These are phyloP conservation scores for Aphidius colemani DNA, from an alignment of 2,888 invertebrate species.

Conservation along the genomic window DNA sequence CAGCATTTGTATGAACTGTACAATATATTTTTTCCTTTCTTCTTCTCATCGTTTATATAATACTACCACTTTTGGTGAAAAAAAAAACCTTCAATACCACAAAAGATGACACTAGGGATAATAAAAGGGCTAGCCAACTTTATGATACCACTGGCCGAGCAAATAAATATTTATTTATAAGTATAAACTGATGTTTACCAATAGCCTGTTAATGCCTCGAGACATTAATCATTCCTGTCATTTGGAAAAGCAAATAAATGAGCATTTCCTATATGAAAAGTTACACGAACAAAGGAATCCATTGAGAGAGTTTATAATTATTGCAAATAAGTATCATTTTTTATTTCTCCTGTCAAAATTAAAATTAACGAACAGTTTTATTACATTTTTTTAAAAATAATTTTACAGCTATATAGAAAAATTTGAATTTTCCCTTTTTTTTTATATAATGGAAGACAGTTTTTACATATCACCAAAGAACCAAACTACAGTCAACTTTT, in stretches of 20 bases:
- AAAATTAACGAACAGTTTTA: too few relatives aligned
- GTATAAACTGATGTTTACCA: slow-evolving; percentile 52
- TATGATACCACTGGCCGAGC: not conserved
- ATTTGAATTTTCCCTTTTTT: too few relatives aligned
- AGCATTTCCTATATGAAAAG: slow-evolving; percentile 34
- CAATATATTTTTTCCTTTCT: not conserved
- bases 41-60: not conserved
- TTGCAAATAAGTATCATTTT: too few relatives aligned
- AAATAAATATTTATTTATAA: slow-evolving; percentile 19
- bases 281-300: slow-evolving; percentile 49
- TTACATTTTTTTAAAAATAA: too few relatives aligned
- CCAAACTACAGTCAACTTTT: slow-evolving; percentile 35
- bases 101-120: slow-evolving; percentile 15
- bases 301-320: too few relatives aligned
- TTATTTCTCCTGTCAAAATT: too few relatives aligned
- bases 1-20: too few relatives aligned
- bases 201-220: slow-evolving; percentile 62
- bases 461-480: not conserved
- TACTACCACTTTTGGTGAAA: too few relatives aligned
- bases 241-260: not conserved
- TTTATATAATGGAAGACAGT: too few relatives aligned
- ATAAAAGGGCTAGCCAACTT: not conserved
- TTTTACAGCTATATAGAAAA: too few relatives aligned
- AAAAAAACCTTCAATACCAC: too few relatives aligned
- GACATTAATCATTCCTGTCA: slow-evolving; percentile 60